phyloP scores from a whole-genome alignment of 2,888 invertebrate genomes.

The Nephrocerus scutellatus region DNA sequence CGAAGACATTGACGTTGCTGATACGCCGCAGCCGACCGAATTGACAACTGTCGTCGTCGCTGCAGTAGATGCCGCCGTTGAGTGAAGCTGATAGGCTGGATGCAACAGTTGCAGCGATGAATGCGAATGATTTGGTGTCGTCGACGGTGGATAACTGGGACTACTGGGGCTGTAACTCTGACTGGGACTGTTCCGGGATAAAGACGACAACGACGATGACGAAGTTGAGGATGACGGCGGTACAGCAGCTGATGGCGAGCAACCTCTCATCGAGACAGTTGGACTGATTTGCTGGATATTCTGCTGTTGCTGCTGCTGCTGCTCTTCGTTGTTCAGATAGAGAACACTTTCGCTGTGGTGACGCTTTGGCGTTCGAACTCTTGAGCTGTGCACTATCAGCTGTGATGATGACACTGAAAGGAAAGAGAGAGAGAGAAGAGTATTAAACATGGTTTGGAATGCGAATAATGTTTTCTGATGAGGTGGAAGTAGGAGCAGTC shows the following conservation, averaged over 20 bases:
- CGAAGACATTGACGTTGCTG: slow-evolving; percentile 14
- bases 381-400: slow-evolving; percentile 67
- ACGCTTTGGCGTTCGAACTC: slow-evolving; percentile 69
- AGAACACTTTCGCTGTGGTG: slow-evolving; percentile 71
- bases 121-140: no score
- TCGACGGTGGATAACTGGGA: slow-evolving; percentile 42
- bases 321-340: slow-evolving; percentile 54
- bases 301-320: slow-evolving; percentile 14
- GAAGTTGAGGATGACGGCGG: slow-evolving; percentile 8
- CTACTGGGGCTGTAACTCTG: slow-evolving; percentile 44
- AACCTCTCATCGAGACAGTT: slow-evolving; percentile 1
- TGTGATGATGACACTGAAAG: slow-evolving; percentile 51
- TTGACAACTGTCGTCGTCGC: slow-evolving; percentile 13
- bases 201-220: no score
- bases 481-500: no score
- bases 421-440: slow-evolving; percentile 17
- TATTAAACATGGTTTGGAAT: no score
- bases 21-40: slow-evolving; percentile 10
- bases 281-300: slow-evolving; percentile 1
- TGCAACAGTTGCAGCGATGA: slow-evolving; percentile 31
- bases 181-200: no score
- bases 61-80: slow-evolving; percentile 15
- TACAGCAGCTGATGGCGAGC: not conserved
- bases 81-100: slow-evolving; percentile 33
- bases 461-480: no score